A percentile compares a stretch with the other conserved stretches of the same genome.
Evolutionary conservation across 2,797 vertebrate species (phyloP).

Genomic region (Poecile montanus): DNA sequence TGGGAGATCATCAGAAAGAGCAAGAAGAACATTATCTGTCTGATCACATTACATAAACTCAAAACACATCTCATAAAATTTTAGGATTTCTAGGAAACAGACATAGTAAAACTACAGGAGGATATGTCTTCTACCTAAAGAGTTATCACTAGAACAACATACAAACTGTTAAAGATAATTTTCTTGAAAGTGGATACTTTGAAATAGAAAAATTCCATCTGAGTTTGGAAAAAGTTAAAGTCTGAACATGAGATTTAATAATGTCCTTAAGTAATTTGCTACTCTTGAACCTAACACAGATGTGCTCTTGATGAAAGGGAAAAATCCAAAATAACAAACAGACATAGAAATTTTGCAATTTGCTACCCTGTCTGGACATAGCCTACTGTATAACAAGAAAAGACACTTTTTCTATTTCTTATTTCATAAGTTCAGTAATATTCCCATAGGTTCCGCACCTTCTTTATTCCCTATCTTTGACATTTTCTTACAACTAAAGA

Average conservation of each 20-base stretch:
- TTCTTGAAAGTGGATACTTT: background rate
- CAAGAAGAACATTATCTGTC: background rate
- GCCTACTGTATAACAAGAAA: background rate
- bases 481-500: background rate
- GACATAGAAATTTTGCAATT: background rate
- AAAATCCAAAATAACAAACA: background rate
- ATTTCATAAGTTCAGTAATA: background rate
- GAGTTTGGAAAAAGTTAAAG: background rate
- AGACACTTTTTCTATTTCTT: background rate
- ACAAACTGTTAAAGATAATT: background rate
- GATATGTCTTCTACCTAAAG: background rate
- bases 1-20: background rate
- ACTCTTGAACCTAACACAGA: background rate
- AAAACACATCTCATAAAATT: accelerated
- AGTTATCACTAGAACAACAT: background rate
- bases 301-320: background rate
- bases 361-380: background rate
- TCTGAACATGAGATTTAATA: background rate
- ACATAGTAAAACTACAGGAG: background rate
- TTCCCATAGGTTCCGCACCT: accelerated
- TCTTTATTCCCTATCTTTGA: background rate
- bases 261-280: background rate
- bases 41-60: background rate
- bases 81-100: background rate
- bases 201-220: background rate